Evolutionary conservation across 2,113 vertebrate genomes (phyloP).

Genomic region (Dicrurus megarhynchus): DNA sequence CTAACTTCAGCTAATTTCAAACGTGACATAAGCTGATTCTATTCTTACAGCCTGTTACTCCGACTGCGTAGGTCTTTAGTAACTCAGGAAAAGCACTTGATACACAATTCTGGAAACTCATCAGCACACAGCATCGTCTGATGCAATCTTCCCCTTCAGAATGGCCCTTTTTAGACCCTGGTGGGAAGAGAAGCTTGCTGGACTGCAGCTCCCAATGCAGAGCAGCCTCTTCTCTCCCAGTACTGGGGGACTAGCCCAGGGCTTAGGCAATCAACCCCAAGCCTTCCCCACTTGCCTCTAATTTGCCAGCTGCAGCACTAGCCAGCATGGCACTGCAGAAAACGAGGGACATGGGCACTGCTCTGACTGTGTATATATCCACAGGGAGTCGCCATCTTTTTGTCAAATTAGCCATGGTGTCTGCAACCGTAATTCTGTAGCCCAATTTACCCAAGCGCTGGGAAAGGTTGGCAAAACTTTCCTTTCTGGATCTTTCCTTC

Average conservation of each 20-base stretch:
- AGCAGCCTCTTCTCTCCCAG: background rate
- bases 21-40: background rate
- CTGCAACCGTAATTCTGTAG: background rate
- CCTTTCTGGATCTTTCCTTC: background rate
- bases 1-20: conserved; percentile 22
- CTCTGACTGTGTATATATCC: background rate
- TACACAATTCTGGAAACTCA: background rate
- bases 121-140: background rate
- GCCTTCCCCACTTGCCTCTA: too few relatives aligned
- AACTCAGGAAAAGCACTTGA: background rate
- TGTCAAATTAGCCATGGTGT: background rate
- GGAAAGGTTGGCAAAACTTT: background rate
- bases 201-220: background rate
- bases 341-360: background rate
- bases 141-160: background rate
- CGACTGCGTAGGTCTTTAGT: background rate
- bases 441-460: background rate
- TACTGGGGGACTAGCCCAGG: background rate
- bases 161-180: background rate
- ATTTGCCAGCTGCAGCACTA: background rate
- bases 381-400: background rate
- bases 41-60: background rate
- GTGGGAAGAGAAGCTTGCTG: background rate
- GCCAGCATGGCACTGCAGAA: background rate
- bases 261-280: background rate